These are phyloP conservation scores for Cryptocheilus praepositus DNA, from an alignment of 2,888 invertebrate genomes.

Conservation along the genomic window DNA sequence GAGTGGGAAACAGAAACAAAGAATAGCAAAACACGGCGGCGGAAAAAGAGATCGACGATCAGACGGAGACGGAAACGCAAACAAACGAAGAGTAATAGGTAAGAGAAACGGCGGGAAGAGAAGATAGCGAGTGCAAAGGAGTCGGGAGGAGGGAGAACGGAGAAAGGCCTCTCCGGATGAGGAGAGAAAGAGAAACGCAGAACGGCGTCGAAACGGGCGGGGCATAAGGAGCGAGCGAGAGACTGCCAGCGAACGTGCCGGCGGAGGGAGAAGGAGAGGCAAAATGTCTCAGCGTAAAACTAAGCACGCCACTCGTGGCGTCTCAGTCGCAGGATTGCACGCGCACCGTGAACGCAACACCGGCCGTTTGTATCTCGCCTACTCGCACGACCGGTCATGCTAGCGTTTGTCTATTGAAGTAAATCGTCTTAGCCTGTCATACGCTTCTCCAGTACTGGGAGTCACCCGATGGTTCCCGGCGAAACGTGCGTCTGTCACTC, in stretches of 20 bases:
- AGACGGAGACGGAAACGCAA: too few species aligned
- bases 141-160: neutral
- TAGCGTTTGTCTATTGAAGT: too few species aligned
- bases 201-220: constrained; percentile 18
- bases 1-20: neutral
- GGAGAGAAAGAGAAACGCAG: constrained; percentile 32
- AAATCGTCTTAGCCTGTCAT: neutral
- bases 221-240: constrained; percentile 23
- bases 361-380: constrained; percentile 5
- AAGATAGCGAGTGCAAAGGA: neutral
- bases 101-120: neutral
- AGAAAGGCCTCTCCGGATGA: constrained; percentile 28
- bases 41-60: neutral
- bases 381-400: neutral
- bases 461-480: too few species aligned
- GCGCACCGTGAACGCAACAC: constrained; percentile 52
- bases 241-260: constrained; percentile 20
- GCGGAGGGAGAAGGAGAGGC: constrained; percentile 27
- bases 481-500: too few species aligned
- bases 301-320: constrained; percentile 63
- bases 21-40: neutral
- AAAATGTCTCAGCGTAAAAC: constrained; percentile 56
- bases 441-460: too few species aligned
- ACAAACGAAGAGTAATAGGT: too few species aligned
- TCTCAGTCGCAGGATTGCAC: constrained; percentile 70